Percentiles rank a stretch among this genome's conserved stretches.
phyloP scores from a whole-genome alignment of 2,888 invertebrate species.

The Allolobophora icterica region DNA sequence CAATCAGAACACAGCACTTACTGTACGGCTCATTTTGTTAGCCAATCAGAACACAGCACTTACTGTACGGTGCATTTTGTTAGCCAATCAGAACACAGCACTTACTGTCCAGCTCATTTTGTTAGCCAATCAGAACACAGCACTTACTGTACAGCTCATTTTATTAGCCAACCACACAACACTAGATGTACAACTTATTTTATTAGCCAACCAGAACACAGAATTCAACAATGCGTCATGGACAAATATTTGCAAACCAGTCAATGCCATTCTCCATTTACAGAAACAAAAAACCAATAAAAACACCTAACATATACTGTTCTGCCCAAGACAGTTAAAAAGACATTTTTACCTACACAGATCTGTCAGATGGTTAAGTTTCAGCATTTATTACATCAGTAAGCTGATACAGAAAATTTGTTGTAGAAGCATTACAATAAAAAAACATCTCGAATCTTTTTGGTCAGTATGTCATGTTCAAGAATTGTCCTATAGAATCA shows the following conservation, averaged over 20 bases:
- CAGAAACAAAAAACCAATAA: not conserved
- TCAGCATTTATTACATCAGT: too few species aligned
- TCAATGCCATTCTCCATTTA: not conserved
- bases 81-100: not conserved
- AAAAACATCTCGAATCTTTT: too few species aligned
- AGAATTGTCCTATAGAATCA: not conserved
- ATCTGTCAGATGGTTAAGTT: not conserved
- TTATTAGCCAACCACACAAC: too few species aligned
- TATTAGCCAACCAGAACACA: not conserved
- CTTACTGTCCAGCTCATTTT: not conserved
- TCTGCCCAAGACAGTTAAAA: not conserved
- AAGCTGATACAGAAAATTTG: not conserved
- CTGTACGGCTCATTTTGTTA: not conserved
- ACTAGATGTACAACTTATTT: not conserved
- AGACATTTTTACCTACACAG: not conserved
- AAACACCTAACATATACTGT: not conserved
- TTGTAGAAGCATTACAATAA: too few species aligned
- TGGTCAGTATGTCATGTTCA: not conserved
- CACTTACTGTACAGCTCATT: too few species aligned
- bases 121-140: too few species aligned
- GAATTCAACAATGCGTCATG: not conserved
- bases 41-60: too few species aligned
- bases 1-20: not conserved
- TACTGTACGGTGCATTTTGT: not conserved
- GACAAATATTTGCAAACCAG: not conserved